Conservation (phyloP, 2,888 invertebrate species). For the Eudemis profundana region DNA sequence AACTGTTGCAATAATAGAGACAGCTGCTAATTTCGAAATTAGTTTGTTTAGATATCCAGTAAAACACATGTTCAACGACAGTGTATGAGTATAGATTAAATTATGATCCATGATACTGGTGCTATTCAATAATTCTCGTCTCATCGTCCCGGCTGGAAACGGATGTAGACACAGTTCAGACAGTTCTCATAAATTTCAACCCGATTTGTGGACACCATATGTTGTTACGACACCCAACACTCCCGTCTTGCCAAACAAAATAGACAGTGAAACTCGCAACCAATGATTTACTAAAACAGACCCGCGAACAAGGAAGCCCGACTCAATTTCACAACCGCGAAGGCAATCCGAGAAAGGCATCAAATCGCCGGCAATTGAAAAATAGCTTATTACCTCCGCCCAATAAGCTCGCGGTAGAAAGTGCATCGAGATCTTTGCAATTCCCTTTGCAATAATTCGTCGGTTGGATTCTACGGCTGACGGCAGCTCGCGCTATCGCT, state of each 20-base stretch:
- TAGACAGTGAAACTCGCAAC: slow-evolving; percentile 33
- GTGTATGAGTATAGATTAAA: no score
- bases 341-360: slow-evolving; percentile 58
- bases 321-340: slow-evolving; percentile 48
- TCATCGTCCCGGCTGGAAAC: no score
- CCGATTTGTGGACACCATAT: background rate
- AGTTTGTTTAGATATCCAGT: no score
- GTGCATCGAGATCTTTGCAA: slow-evolving; percentile 66
- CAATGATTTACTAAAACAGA: slow-evolving; percentile 43
- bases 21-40: no score
- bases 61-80: no score
- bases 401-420: slow-evolving; percentile 65
- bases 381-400: slow-evolving; percentile 64
- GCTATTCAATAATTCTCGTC: no score
- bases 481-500: slow-evolving; percentile 54
- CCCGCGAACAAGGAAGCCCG: slow-evolving; percentile 47
- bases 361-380: slow-evolving; percentile 61
- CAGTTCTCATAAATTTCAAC: background rate
- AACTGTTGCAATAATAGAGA: no score
- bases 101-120: no score
- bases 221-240: slow-evolving; percentile 1
- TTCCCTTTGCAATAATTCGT: slow-evolving; percentile 66
- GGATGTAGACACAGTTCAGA: background rate
- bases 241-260: slow-evolving; percentile 15
- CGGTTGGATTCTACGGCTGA: slow-evolving; percentile 56